phyloP scores from a whole-genome alignment of 2,797 vertebrate genomes.

The Chelon labrosus region DNA sequence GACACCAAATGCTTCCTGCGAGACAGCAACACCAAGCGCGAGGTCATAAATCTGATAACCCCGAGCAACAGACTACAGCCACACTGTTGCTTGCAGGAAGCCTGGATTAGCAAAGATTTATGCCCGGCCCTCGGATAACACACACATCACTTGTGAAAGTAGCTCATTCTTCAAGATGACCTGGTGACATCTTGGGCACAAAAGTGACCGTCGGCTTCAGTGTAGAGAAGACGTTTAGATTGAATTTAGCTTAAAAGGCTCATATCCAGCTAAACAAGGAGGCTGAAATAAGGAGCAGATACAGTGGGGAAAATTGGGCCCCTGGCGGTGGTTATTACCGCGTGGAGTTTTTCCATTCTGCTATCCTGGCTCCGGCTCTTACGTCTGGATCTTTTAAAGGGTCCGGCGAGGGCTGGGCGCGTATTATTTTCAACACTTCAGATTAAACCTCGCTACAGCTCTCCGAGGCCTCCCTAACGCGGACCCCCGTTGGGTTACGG shows the following conservation, averaged over 20 bases:
- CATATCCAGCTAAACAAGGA: conserved; percentile 53
- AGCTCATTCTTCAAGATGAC: conserved; percentile 41
- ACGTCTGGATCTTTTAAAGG: conserved; percentile 71
- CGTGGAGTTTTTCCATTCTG: conserved; percentile 67
- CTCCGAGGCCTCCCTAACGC: conserved; percentile 62
- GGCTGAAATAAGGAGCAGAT: conserved; percentile 58
- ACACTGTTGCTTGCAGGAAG: conserved; percentile 77
- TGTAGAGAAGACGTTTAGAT: conserved; percentile 45
- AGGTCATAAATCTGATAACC: conserved; percentile 81
- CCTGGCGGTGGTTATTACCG: conserved; percentile 68
- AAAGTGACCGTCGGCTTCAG: conserved; percentile 36
- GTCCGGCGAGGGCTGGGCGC: conserved; percentile 58
- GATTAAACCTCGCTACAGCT: conserved; percentile 68
- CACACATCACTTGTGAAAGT: conserved; percentile 46
- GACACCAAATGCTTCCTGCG: conserved; percentile 59
- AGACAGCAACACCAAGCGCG: conserved; percentile 76
- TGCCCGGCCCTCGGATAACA: conserved; percentile 42
- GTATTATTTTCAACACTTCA: conserved; percentile 79
- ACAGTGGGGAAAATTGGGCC: conserved; percentile 56
- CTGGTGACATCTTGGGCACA: conserved; percentile 44
- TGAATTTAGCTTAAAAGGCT: conserved; percentile 41
- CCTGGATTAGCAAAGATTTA: conserved; percentile 75
- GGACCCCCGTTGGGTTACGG: conserved; percentile 69
- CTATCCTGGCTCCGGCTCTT: conserved; percentile 62
- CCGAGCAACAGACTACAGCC: conserved; percentile 55